These are phyloP conservation scores for Mohoua ochrocephala DNA, from an alignment of 2,113 vertebrate genomes.

Conservation along the genomic window DNA sequence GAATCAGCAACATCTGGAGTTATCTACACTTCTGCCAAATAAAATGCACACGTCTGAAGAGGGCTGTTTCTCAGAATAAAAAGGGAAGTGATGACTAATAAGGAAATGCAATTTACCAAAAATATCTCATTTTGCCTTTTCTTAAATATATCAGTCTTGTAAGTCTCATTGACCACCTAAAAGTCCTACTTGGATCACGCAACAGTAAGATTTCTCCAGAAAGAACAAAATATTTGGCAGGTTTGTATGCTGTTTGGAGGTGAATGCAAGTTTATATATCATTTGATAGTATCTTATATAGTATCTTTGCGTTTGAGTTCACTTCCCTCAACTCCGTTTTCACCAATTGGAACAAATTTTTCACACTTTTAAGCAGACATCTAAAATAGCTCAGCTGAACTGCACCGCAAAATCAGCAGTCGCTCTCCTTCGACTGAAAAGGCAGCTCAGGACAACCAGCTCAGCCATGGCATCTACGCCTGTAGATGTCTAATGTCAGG, in stretches of 20 bases:
- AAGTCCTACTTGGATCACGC: neutral
- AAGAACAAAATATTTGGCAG: neutral
- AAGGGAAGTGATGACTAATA: conserved; percentile 43
- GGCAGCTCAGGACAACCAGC: neutral
- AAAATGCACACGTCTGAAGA: neutral
- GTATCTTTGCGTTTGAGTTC: neutral
- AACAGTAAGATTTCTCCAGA: neutral
- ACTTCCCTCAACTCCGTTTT: neutral
- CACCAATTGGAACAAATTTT: neutral
- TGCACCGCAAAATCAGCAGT: neutral
- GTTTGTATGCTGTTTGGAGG: neutral
- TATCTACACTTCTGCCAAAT: conserved; percentile 30
- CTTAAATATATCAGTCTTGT: neutral
- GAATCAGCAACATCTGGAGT: conserved; percentile 40
- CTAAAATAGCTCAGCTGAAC: neutral
- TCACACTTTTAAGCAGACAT: neutral
- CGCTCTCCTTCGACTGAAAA: neutral
- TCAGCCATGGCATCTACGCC: neutral
- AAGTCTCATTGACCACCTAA: neutral
- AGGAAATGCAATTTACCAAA: conserved; percentile 40
- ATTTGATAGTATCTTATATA: neutral
- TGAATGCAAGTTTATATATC: neutral
- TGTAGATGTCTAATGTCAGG: neutral
- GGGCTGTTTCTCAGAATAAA: conserved; percentile 32
- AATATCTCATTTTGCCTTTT: conserved; percentile 22